A percentile compares a stretch with the other conserved stretches of the same genome.
Conservation (phyloP, 2,888 invertebrate species). For the Tipula unca region DNA sequence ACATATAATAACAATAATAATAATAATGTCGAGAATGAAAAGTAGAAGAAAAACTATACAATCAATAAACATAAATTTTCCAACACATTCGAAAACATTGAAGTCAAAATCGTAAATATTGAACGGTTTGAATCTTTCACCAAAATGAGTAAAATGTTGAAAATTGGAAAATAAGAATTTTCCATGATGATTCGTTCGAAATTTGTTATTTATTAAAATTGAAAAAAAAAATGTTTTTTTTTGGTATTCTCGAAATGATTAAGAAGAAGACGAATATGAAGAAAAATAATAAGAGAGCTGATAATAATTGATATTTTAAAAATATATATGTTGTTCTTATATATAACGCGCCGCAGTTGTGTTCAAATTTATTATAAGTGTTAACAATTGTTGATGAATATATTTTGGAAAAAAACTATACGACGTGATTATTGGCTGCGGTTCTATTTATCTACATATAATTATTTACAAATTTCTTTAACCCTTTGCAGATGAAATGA, state of each 20-base stretch:
- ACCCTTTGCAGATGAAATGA: no score
- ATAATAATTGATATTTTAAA: background rate
- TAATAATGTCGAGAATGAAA: background rate
- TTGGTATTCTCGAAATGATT: background rate
- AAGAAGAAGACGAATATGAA: background rate
- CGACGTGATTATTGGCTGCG: background rate
- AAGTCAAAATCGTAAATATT: background rate
- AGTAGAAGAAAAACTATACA: background rate
- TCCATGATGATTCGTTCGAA: background rate
- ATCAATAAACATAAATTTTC: constrained; percentile 14
- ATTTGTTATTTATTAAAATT: background rate
- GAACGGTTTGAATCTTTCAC: constrained; percentile 14
- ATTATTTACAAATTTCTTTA: no score
- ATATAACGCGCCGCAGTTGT: background rate
- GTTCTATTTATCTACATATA: no score
- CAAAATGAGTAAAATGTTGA: constrained; percentile 8
- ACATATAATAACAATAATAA: background rate
- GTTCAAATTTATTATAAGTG: background rate
- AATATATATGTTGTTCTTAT: background rate
- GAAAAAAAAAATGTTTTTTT: background rate
- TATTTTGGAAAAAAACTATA: background rate
- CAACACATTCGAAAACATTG: background rate
- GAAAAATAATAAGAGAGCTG: background rate
- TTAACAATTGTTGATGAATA: background rate
- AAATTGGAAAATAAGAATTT: background rate